These are phyloP conservation scores for Pteronotus mesoamericanus DNA, from an alignment of 2,797 vertebrate genomes.

Conservation along the genomic window DNA sequence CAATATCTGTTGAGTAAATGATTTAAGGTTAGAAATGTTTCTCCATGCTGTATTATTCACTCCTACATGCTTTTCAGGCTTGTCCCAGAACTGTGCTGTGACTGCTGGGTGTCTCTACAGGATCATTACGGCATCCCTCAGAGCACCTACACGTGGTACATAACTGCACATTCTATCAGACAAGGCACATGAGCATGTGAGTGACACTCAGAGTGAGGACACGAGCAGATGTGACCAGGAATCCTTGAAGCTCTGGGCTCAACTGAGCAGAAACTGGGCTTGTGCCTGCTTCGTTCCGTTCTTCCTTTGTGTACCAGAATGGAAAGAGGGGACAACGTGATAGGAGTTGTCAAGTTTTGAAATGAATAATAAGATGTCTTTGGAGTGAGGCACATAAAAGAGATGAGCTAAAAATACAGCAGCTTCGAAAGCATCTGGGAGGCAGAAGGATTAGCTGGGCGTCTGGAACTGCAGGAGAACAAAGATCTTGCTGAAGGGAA, in stretches of 20 bases:
- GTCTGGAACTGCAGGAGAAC: slow-evolving; percentile 58
- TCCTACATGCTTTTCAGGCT: not conserved
- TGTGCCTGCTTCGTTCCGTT: not conserved
- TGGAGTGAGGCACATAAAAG: slow-evolving; percentile 53
- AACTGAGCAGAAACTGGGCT: not conserved
- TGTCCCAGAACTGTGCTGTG: not conserved
- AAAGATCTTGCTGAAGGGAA: slow-evolving; percentile 46
- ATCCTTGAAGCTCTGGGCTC: not conserved
- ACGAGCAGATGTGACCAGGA: fast-evolving
- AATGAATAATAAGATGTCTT: slow-evolving; percentile 67
- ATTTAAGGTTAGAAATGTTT: not conserved
- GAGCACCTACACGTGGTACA: not conserved
- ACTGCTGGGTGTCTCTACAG: not conserved
- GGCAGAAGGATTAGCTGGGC: slow-evolving; percentile 57
- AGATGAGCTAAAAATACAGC: slow-evolving; percentile 71
- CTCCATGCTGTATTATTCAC: not conserved
- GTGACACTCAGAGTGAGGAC: not conserved
- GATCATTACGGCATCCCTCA: fast-evolving
- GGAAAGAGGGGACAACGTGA: slow-evolving; percentile 14
- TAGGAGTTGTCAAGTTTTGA: slow-evolving; percentile 63
- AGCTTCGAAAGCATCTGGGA: slow-evolving; percentile 63
- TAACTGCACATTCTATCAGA: not conserved
- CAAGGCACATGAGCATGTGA: fast-evolving
- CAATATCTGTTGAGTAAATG: not conserved
- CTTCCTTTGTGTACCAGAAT: slow-evolving; percentile 40